Evolutionary conservation across 2,113 vertebrate species (phyloP).

Genomic region (Salminus brasiliensis): DNA sequence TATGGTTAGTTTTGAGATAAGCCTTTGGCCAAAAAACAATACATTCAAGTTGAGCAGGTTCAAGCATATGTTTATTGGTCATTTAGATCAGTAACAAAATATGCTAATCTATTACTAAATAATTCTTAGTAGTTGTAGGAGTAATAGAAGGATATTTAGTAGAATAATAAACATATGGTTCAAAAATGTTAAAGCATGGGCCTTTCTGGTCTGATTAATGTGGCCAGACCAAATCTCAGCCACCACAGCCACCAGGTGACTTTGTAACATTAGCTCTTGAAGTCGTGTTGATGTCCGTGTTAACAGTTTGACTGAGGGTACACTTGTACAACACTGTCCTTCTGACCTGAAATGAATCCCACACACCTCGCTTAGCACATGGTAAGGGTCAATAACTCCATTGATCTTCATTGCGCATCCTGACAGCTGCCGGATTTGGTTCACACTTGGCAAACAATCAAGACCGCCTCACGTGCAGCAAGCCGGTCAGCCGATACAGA

Average conservation of each 20-base stretch:
- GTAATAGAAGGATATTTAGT: too few relatives aligned
- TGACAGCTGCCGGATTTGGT: not conserved
- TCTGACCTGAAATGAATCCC: conserved; percentile 5
- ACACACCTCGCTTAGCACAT: not conserved
- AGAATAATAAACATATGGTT: too few relatives aligned
- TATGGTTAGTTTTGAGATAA: too few relatives aligned
- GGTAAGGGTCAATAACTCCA: conserved; percentile 12
- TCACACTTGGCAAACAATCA: not conserved
- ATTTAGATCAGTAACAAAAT: too few relatives aligned
- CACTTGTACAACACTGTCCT: not conserved
- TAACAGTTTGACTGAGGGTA: not conserved
- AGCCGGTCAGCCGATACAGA: not conserved
- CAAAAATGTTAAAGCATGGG: not conserved
- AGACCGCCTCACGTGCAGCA: not conserved
- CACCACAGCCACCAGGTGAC: conserved; percentile 5
- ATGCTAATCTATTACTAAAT: too few relatives aligned
- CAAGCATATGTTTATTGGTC: too few relatives aligned
- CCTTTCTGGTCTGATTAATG: not conserved
- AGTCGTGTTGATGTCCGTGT: not conserved
- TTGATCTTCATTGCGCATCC: not conserved
- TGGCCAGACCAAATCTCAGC: conserved; percentile 1
- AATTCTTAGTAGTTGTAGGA: too few relatives aligned
- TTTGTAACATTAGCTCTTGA: conserved; percentile 6
- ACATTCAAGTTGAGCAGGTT: too few relatives aligned
- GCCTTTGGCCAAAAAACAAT: too few relatives aligned